Percentiles rank a stretch among this genome's conserved stretches.
Conservation (phyloP, 2,888 invertebrate genomes). For the Oscheius sp. region DNA sequence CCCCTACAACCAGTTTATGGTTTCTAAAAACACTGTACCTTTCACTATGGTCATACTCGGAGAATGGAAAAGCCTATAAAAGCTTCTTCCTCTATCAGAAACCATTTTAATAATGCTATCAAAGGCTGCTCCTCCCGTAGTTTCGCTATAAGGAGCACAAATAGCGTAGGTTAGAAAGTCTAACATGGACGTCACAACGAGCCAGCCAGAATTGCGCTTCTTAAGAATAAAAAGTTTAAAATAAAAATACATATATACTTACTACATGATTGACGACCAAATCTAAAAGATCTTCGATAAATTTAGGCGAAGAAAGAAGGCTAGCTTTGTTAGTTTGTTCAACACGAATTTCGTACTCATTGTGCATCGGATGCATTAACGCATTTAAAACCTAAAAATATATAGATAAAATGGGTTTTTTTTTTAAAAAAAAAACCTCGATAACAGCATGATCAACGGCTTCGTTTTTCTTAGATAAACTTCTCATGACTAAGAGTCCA, state of each 20-base stretch:
- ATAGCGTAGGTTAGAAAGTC: slow-evolving; percentile 97
- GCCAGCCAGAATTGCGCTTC: slow-evolving; percentile 91
- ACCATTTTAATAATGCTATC: slow-evolving; percentile 93
- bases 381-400: slow-evolving; percentile 92
- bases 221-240: slow-evolving; percentile 75
- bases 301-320: slow-evolving; percentile 88
- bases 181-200: slow-evolving; percentile 96
- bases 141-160: slow-evolving; percentile 98
- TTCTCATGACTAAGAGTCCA: slow-evolving; percentile 89
- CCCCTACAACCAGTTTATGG: slow-evolving; percentile 74
- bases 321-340: slow-evolving; percentile 92
- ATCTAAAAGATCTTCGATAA: slow-evolving; percentile 90
- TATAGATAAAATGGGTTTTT: neutral
- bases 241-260: slow-evolving; percentile 74
- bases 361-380: slow-evolving; percentile 94
- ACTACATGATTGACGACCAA: slow-evolving; percentile 96
- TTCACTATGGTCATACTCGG: slow-evolving; percentile 97
- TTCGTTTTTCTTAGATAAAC: slow-evolving; percentile 86
- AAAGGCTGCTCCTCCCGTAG: slow-evolving; percentile 84
- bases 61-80: slow-evolving; percentile 92
- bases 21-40: slow-evolving; percentile 77
- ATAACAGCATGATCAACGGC: slow-evolving; percentile 95
- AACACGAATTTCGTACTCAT: slow-evolving; percentile 93
- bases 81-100: slow-evolving; percentile 87
- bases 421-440: slow-evolving; percentile 17